Percentiles rank a stretch among this genome's conserved stretches.
Evolutionary conservation across 2,888 invertebrate genomes (phyloP).

Genomic region (Polia nebulosa): DNA sequence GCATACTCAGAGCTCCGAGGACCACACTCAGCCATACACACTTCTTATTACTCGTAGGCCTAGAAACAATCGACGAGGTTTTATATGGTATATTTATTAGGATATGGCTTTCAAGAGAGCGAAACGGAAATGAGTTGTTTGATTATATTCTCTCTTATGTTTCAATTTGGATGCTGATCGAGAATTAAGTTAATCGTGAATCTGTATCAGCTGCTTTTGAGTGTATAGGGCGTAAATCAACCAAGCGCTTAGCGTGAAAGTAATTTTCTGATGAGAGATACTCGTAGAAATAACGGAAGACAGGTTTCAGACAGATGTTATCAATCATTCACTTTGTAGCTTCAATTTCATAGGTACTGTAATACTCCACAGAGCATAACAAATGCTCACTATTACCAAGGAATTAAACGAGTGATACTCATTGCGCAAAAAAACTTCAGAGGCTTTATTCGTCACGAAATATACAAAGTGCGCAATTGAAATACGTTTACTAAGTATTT

Average conservation of each 20-base stretch:
- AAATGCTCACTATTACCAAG: constrained; percentile 41
- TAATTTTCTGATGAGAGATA: neutral
- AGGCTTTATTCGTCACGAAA: constrained; percentile 26
- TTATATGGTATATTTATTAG: constrained; percentile 62
- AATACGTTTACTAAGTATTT: constrained; percentile 28
- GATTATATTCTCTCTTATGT: constrained; percentile 45
- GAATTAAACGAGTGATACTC: constrained; percentile 39
- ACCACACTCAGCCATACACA: constrained; percentile 93
- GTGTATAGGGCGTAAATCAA: neutral
- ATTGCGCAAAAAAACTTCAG: constrained; percentile 37
- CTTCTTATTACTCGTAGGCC: constrained; percentile 86
- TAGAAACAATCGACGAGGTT: constrained; percentile 67
- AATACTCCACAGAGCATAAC: constrained; percentile 13
- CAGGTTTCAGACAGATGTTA: neutral
- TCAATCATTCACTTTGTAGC: constrained; percentile 12
- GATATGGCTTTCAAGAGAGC: constrained; percentile 43
- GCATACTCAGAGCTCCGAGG: constrained; percentile 95
- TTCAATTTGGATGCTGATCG: constrained; percentile 50
- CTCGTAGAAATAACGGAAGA: neutral
- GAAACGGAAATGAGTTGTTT: constrained; percentile 58
- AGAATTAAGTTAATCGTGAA: constrained; percentile 42
- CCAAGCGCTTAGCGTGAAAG: neutral
- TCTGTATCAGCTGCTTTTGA: constrained; percentile 17
- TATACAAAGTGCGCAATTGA: constrained; percentile 21
- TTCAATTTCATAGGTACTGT: constrained; percentile 11